Percentiles rank a stretch among this genome's conserved stretches.
Evolutionary conservation across 2,797 vertebrate genomes (phyloP).

Genomic region (Rachycentron canadum): DNA sequence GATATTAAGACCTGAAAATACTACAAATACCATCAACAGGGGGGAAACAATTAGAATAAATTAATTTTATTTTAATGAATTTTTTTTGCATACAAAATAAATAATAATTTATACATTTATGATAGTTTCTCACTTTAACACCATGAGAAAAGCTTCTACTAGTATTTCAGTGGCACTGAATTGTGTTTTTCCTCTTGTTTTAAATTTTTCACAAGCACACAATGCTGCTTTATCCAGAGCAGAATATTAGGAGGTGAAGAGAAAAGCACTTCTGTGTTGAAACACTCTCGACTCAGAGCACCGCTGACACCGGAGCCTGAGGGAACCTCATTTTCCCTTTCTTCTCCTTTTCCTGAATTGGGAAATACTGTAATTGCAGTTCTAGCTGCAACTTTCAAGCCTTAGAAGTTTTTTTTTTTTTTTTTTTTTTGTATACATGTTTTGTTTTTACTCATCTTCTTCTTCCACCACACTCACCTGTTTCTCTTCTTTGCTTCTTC

Average conservation of each 20-base stretch:
- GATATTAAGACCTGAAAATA: neutral
- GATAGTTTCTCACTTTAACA: neutral
- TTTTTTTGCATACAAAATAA: neutral
- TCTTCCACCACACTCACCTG: neutral
- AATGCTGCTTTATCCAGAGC: neutral
- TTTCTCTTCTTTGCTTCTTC: neutral
- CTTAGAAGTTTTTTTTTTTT: constrained; percentile 3
- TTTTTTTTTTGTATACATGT: neutral
- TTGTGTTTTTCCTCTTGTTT: neutral
- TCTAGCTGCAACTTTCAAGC: constrained; percentile 14
- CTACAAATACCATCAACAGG: neutral
- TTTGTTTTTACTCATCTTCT: neutral
- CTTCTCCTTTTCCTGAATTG: constrained; percentile 13
- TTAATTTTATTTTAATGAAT: neutral
- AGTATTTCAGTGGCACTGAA: neutral
- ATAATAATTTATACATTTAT: neutral
- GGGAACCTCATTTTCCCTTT: constrained; percentile 32
- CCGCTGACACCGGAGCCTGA: constrained; percentile 27
- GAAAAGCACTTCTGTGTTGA: constrained; percentile 34
- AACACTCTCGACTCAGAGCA: constrained; percentile 26
- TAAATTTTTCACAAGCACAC: constrained; percentile 6
- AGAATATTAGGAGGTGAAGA: constrained; percentile 16
- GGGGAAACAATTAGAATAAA: neutral
- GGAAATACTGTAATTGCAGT: constrained; percentile 33
- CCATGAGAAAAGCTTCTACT: neutral